phyloP scores from a whole-genome alignment of 2,113 vertebrate species.

The Nansenia antarctica region DNA sequence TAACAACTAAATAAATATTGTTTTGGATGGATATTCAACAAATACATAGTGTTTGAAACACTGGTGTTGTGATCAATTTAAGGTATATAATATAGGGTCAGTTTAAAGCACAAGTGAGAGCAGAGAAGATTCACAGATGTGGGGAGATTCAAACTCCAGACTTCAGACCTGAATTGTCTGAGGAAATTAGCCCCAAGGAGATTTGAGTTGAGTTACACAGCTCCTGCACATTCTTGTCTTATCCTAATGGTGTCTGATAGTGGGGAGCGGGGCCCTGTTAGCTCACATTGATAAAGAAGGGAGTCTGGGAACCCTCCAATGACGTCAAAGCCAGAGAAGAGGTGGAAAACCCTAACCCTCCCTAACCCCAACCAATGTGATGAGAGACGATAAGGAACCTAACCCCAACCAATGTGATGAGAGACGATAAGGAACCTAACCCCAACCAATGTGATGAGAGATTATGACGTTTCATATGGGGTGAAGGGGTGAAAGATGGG shows the following conservation, averaged over 20 bases:
- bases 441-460: conserved; percentile 7
- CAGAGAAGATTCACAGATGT: too few relatives aligned
- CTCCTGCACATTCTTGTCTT: conserved; percentile 72
- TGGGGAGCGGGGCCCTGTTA: conserved; percentile 26
- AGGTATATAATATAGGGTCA: too few relatives aligned
- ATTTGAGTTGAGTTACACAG: conserved; percentile 41
- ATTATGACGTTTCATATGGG: too few relatives aligned
- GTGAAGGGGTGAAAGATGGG: background rate
- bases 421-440: too few relatives aligned
- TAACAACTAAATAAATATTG: too few relatives aligned
- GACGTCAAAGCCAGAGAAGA: conserved; percentile 16
- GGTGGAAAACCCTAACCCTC: too few relatives aligned
- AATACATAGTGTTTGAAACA: too few relatives aligned
- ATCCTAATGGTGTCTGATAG: conserved; percentile 68
- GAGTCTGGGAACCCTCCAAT: conserved; percentile 54
- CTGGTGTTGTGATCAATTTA: too few relatives aligned
- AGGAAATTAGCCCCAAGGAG: conserved; percentile 17
- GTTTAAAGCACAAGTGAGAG: too few relatives aligned
- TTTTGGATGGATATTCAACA: too few relatives aligned
- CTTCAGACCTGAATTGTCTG: background rate
- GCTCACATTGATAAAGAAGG: conserved; percentile 49
- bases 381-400: background rate
- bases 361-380: background rate
- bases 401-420: conserved; percentile 3
- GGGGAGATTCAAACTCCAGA: conserved; percentile 5